Evolutionary conservation across 2,888 invertebrate genomes (phyloP), one percentile per base, ranked within the genome.

Genomic region (Epinotia brunnichana): DNA sequence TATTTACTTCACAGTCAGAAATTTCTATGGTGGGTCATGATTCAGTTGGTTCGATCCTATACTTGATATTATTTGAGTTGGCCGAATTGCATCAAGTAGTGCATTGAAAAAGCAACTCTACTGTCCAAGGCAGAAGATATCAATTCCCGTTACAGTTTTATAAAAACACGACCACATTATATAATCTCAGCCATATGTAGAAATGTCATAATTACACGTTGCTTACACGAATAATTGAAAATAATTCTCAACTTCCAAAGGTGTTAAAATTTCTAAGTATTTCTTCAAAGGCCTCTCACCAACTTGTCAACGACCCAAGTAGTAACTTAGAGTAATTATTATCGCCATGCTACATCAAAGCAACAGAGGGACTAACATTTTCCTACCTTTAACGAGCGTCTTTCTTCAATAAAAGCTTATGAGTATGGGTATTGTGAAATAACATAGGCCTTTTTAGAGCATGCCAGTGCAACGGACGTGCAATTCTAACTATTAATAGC

Each of bases 221-320:
- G 44, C 44, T 24, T 44, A 11, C 7, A 21, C n/a, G 29, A 57
- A 57, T 10, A 24, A 66, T 39, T 66, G 66, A 56, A 66, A 66
- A 56, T 64, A 39, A 54, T 39, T 15, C 7, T 41, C 41, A 41
- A 5, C 11, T 19, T 13, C 24, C 19, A 4, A 21, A 66, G 10
- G 66, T 66, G 66, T 54, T 54, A 41, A 64, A 54, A 56, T 54
- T 56, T 66, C 66, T 11, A 56, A 66, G 39, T 41, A 66, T 56
- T 66, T 66, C 56, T 66, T 66, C 66, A 66, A 66, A 66, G 56
- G 54, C 66, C 54, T 66, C 66, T 53, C 66, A 66, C 66, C 56
- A 41, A 39, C 54, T 66, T 66, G 66, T 54, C 56, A 66, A 66
- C 41, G 66, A 41, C 54, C 66, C 56, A 41, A 66, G 24, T 24